Base-by-base conservation (phyloP, 2,888 invertebrate genomes). In the Agriopis marginaria region DNA sequence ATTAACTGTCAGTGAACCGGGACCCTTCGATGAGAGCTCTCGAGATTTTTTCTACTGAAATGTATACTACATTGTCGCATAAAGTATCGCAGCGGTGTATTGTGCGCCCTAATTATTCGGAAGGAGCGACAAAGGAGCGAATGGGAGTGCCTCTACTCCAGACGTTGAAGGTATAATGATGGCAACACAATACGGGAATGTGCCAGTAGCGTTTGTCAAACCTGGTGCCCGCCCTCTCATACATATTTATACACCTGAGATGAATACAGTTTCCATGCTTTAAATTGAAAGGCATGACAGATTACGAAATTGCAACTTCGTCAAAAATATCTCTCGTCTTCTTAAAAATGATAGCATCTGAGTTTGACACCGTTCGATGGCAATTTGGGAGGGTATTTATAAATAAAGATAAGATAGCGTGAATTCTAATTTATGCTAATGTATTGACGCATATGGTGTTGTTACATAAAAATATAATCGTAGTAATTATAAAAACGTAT, bases 41-140 rank as follows among this genome's bases (percentile, higher is more conserved):
- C 79, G 82, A 90, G 77, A 83, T 90, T 92, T 79, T 92, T 88
- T 87, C 82, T 78, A 78, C 81, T 89, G 93, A 88, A 93, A 93
- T 90, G 89, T 93, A 93, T 91, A 93, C 93, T 90, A 89, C 90
- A 89, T 86, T 84, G 85, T 83, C 80, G 77, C 77, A 84, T 75
- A 79, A 84, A 84, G 85, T 81, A 82, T 82, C 79, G 75, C 76
- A 79, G 75, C 80, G 75, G 86, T 88, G 65, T 86, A 85, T 81
- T 83, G 81, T 85, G 86, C 84, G 88, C 80, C 87, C 88, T 92
- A 93, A 93, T 93, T 93, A 93, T 93, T 92, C 91, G 92, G 92
- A 91, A 91, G 89, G 86, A 88, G 87, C 89, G 80, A 92, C 92
- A 92, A 92, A 89, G 82, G 85, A 85, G 80, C 82, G 82, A 86